These are phyloP conservation scores for Orthosia gracilis DNA, from an alignment of 2,888 invertebrate genomes.

Conservation along the genomic window DNA sequence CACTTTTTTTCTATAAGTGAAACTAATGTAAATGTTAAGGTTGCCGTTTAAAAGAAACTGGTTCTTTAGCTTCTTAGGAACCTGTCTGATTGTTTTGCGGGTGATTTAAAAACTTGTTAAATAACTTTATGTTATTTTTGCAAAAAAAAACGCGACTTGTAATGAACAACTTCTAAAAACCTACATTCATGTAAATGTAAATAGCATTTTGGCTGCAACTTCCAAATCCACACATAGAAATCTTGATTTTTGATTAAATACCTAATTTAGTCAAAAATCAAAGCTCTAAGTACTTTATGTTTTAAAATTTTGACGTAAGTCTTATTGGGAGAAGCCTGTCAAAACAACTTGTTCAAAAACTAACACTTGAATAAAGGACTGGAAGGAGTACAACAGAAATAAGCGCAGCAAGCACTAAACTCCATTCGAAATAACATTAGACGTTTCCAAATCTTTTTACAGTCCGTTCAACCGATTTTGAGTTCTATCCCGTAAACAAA, in stretches of 20 bases:
- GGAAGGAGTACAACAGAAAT: too few relatives aligned
- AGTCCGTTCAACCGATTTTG: too few relatives aligned
- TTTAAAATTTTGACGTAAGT: too few relatives aligned
- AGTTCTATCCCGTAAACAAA: too few relatives aligned
- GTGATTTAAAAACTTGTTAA: slow-evolving; percentile 1
- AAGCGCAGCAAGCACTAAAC: not conserved
- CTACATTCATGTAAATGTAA: too few relatives aligned
- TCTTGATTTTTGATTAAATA: not conserved
- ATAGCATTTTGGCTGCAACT: not conserved
- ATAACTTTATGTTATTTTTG: not conserved
- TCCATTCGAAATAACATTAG: too few relatives aligned
- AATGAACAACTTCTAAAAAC: too few relatives aligned
- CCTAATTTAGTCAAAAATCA: too few relatives aligned
- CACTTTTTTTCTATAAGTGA: slow-evolving; percentile 62
- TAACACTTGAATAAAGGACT: too few relatives aligned
- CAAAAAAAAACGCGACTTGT: not conserved
- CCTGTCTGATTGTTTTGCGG: slow-evolving; percentile 17
- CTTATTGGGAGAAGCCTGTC: too few relatives aligned
- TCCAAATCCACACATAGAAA: not conserved
- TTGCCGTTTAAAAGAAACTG: slow-evolving; percentile 50
- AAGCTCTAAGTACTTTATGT: too few relatives aligned
- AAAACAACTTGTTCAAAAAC: not conserved
- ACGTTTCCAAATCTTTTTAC: too few relatives aligned
- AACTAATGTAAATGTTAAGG: slow-evolving; percentile 66
- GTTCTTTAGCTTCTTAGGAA: slow-evolving; percentile 41